Conservation (phyloP, 2,888 invertebrate genomes). For the Hipparchia semele region DNA sequence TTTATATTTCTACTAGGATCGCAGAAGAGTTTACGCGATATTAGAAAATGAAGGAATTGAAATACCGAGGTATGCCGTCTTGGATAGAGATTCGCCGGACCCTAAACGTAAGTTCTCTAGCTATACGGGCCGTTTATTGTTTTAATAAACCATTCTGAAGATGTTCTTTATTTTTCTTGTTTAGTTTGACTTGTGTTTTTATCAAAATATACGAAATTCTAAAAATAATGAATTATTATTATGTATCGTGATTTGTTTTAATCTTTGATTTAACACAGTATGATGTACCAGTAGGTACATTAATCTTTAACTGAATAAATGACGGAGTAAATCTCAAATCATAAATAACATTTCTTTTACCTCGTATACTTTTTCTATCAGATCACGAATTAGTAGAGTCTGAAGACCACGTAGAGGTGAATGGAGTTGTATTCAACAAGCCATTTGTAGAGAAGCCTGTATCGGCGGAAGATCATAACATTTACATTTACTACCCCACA, state of each 20-base stretch:
- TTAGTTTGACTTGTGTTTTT: too few relatives aligned
- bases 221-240: background rate
- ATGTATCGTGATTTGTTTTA: too few relatives aligned
- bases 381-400: constrained; percentile 96
- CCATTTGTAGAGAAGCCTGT: constrained; percentile 99
- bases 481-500: constrained; percentile 99
- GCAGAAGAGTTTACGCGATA: constrained; percentile 97
- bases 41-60: constrained; percentile 97
- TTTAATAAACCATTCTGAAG: too few relatives aligned
- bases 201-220: background rate
- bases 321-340: too few relatives aligned
- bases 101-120: constrained; percentile 88
- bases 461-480: constrained; percentile 99
- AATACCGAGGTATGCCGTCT: constrained; percentile 98
- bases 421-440: constrained; percentile 97
- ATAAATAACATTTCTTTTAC: background rate
- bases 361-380: constrained; percentile 56
- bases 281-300: too few relatives aligned
- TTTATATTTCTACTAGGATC: constrained; percentile 85
- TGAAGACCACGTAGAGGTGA: constrained; percentile 98
- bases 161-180: too few relatives aligned
- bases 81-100: constrained; percentile 96
- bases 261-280: too few relatives aligned
- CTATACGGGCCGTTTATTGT: background rate
- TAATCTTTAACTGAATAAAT: too few relatives aligned